A percentile compares a stretch with the other conserved stretches of the same genome.
Conservation (phyloP, 1,140 invertebrate genomes). For the Brachionus plicatilis region DNA sequence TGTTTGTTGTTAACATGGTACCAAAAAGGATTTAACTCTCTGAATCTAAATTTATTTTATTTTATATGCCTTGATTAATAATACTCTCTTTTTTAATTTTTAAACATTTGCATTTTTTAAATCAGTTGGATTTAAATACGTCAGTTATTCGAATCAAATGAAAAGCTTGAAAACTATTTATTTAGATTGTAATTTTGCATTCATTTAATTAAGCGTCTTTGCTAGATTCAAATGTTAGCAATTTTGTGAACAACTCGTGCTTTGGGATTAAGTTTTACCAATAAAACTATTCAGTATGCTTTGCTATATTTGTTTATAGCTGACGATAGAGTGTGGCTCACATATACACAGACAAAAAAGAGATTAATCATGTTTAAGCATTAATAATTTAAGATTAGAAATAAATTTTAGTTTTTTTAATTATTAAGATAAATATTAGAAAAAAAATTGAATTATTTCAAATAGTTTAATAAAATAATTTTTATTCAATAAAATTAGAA, state of each 20-base stretch:
- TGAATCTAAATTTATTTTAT: not conserved
- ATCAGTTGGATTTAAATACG: constrained; percentile 19
- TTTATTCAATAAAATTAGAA: too few species aligned
- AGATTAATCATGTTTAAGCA: too few species aligned
- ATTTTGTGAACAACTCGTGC: not conserved
- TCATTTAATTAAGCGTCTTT: not conserved
- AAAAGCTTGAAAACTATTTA: not conserved
- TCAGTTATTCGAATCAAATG: not conserved
- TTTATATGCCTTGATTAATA: not conserved
- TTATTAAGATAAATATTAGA: too few species aligned
- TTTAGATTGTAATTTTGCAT: not conserved
- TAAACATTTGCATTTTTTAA: not conserved
- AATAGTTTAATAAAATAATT: too few species aligned
- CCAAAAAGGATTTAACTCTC: not conserved
- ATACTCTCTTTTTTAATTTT: not conserved
- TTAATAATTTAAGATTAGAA: not conserved
- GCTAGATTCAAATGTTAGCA: not conserved
- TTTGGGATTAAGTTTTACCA: not conserved
- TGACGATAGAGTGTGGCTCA: not conserved
- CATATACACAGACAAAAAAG: not conserved
- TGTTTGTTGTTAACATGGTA: not conserved
- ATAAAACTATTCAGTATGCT: not conserved
- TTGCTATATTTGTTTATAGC: not conserved
- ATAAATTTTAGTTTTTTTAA: not conserved
- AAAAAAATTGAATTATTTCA: too few species aligned